A percentile compares a stretch with the other conserved stretches of the same genome.
phyloP scores from a whole-genome alignment of 2,888 invertebrate genomes.

The Boloria selene region DNA sequence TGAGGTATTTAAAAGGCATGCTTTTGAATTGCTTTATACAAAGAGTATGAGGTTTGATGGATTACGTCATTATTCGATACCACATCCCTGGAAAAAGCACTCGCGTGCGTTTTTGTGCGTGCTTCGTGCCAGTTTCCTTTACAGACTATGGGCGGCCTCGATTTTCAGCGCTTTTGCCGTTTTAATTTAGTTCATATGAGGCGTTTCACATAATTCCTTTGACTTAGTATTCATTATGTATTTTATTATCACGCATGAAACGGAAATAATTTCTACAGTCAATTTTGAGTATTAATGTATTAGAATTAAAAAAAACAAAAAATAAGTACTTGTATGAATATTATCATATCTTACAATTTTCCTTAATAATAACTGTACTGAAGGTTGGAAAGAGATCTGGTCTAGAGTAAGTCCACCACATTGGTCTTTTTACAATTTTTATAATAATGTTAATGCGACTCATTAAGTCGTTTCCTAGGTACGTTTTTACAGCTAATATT shows the following conservation, averaged over 20 bases:
- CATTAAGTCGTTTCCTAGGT: too few species aligned
- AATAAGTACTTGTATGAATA: too few species aligned
- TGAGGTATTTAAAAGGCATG: constrained; percentile 1
- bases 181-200: constrained; percentile 72
- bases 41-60: constrained; percentile 2
- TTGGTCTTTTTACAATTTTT: too few species aligned
- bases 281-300: too few species aligned
- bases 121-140: constrained; percentile 71
- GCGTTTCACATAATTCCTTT: constrained; percentile 42
- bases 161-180: constrained; percentile 72
- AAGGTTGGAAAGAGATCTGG: too few species aligned
- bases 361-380: too few species aligned
- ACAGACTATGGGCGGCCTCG: constrained; percentile 70
- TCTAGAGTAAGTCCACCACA: too few species aligned
- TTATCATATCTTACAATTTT: too few species aligned
- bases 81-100: constrained; percentile 45
- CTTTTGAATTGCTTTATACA: constrained; percentile 1
- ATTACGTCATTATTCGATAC: constrained; percentile 17
- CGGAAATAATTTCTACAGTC: too few species aligned
- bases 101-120: constrained; percentile 77
- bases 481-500: too few species aligned
- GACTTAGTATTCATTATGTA: constrained; percentile 10
- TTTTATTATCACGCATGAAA: neutral
- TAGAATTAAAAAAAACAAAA: too few species aligned
- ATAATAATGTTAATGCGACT: too few species aligned